Evolutionary conservation across 2,113 vertebrate species (phyloP), one percentile per base, ranked within the genome.

Genomic region (Columbina picui): DNA sequence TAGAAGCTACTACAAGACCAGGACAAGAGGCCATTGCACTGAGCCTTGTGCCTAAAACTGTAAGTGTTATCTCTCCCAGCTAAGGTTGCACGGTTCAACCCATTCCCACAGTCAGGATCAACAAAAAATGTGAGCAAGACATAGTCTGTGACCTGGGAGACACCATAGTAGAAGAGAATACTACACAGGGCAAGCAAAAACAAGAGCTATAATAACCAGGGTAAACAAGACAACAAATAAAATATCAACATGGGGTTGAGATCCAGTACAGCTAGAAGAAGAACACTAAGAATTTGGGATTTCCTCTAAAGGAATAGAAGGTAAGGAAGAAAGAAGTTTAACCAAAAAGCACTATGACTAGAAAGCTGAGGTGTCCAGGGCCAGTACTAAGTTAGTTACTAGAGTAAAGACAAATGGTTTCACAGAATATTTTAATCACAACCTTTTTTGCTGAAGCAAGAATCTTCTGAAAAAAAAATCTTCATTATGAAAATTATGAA

Each of bases 91-190:
- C 12, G 13, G 39, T 21, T 73, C 39, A 84, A 84, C 10, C 43
- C 0, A 0, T 10, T 87, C 69, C 14, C 21, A 11, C 45, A 47
- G 5, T 18, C 1, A 1, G 6, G 13, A 84, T 26, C 25, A 88
- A 45, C 1, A 43, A 34, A 65, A 70, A 25, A 55, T 7, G 50
- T 32, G 23, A 20, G 39, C 23, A 80, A 71, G 61, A 63, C 27
- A 69, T 14, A 55, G n/a, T 10, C 22, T 32, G 34, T 45, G 61
- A 78, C 30, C 7, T 47, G 21, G 25, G 1, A 53, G n/a, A 43
- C 45, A 81, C 69, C 38, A 21, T 14, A 18, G 32, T 15, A 45
- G 32, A 76, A 92, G 2, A 65, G 13, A 83, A 71, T 9, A 27
- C 38, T 70, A 50, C 7, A 21, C 5, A 59, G 56, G 32, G 41